A percentile compares a stretch with the other conserved stretches of the same genome.
phyloP scores from a whole-genome alignment of 2,113 vertebrate species.

The Sula dactylatra region DNA sequence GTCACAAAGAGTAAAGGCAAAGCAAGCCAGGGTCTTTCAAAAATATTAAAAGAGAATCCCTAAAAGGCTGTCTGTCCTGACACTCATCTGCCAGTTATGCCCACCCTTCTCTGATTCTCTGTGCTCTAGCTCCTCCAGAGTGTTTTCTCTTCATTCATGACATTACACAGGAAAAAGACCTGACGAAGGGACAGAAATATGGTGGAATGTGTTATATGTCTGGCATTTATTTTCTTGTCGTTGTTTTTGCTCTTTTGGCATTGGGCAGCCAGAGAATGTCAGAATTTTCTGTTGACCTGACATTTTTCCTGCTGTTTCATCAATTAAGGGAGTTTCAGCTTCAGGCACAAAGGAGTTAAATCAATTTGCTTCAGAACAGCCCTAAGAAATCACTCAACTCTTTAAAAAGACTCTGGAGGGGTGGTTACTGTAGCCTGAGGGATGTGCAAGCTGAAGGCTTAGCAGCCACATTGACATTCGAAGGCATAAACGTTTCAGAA shows the following conservation, averaged over 20 bases:
- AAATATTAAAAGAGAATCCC: not conserved
- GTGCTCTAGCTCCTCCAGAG: not conserved
- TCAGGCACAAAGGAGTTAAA: slow-evolving; percentile 53
- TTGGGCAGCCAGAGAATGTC: not conserved
- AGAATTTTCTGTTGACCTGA: not conserved
- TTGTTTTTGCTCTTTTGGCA: not conserved
- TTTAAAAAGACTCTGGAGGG: slow-evolving; percentile 2
- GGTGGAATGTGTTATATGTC: not conserved
- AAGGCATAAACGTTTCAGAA: not conserved
- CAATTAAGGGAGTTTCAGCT: not conserved
- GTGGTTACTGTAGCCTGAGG: not conserved
- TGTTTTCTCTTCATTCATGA: not conserved
- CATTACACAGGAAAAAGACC: not conserved
- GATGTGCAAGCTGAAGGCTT: slow-evolving; percentile 13
- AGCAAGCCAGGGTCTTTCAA: not conserved
- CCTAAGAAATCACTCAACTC: slow-evolving; percentile 21
- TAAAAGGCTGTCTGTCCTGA: not conserved
- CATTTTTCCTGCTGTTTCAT: slow-evolving; percentile 5
- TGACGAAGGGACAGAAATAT: not conserved
- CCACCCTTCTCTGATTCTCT: not conserved
- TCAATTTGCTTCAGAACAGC: slow-evolving; percentile 23
- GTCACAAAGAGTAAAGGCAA: not conserved
- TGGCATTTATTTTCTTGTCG: not conserved
- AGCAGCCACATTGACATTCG: not conserved
- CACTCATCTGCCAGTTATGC: not conserved